Conservation (phyloP, 2,113 vertebrate genomes). For the Hylia prasina region DNA sequence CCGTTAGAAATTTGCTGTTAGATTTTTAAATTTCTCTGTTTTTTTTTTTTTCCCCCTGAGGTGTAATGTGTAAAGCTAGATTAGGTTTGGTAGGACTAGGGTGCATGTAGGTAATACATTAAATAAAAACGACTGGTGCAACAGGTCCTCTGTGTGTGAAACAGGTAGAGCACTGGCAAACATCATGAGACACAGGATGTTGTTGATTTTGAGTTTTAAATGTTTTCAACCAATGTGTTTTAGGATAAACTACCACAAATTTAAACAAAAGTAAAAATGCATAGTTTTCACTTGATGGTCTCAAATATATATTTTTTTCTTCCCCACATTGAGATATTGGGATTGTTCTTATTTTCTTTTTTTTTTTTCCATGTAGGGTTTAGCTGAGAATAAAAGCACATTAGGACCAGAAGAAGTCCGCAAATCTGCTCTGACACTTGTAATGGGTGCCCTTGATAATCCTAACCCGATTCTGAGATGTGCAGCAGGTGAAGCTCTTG, state of each 20-base stretch:
- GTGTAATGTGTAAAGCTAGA: not conserved
- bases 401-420: conserved; percentile 97
- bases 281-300: not conserved
- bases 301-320: not conserved
- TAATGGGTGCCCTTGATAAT: conserved; percentile 97
- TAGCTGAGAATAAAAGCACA: conserved; percentile 98
- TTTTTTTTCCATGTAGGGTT: conserved; percentile 75
- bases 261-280: not conserved
- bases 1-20: not conserved
- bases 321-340: not conserved
- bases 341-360: not conserved
- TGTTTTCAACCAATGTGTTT: not conserved
- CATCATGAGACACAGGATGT: not conserved
- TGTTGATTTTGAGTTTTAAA: not conserved
- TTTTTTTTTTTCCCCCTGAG: not conserved
- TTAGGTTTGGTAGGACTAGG: not conserved
- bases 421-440: conserved; percentile 92
- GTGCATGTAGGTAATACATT: not conserved
- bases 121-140: not conserved
- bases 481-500: conserved; percentile 95
- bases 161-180: not conserved
- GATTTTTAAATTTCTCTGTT: not conserved
- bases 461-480: conserved; percentile 96
- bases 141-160: not conserved
- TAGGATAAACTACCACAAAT: not conserved